These are phyloP conservation scores for Brienomyrus longianalis DNA, from an alignment of 2,113 vertebrate species.

Conservation along the genomic window DNA sequence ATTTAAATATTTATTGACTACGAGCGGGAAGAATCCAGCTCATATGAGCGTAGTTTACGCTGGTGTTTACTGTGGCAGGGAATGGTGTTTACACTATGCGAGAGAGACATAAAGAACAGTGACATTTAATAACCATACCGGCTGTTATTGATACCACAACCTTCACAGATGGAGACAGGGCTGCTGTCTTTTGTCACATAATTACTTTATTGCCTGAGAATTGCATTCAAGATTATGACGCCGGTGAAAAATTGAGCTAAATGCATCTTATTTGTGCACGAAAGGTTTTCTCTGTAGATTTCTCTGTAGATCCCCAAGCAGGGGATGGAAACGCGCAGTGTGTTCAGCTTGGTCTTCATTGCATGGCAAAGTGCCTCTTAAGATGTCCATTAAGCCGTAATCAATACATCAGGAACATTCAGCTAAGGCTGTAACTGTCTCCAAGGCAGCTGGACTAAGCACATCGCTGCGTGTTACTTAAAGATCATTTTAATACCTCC, in stretches of 20 bases:
- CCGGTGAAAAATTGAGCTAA: background rate
- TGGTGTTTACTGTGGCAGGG: background rate
- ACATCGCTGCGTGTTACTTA: background rate
- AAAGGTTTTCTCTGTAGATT: background rate
- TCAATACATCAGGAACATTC: background rate
- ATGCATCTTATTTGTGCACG: background rate
- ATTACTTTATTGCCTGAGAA: background rate
- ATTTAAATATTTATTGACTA: constrained; percentile 3
- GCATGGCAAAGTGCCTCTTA: background rate
- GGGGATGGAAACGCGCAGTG: background rate
- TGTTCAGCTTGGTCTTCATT: background rate
- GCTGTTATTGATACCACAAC: background rate
- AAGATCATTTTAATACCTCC: background rate
- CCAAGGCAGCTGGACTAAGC: background rate
- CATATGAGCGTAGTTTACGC: background rate
- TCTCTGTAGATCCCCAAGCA: background rate
- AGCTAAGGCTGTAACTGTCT: background rate
- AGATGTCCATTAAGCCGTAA: background rate
- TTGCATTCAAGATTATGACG: background rate
- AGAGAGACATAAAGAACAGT: background rate
- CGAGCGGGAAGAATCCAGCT: background rate
- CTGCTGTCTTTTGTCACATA: background rate
- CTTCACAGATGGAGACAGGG: background rate
- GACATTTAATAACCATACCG: background rate
- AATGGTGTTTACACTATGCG: background rate